Conservation (phyloP, 2,888 invertebrate species). For the Eupithecia abbreviata region DNA sequence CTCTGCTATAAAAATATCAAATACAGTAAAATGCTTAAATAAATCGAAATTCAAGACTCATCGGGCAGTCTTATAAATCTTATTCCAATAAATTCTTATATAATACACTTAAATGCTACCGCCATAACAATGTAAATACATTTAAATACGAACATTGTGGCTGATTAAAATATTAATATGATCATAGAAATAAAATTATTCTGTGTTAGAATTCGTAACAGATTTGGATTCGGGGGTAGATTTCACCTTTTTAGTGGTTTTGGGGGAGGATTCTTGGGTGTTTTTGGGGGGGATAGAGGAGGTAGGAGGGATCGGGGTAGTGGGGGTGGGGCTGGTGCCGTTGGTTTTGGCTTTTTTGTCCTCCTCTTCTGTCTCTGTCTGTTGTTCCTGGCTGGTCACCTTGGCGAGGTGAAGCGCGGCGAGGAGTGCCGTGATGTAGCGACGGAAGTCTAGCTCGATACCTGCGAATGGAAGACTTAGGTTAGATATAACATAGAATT, state of each 20-base stretch:
- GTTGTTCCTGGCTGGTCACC: slow-evolving; percentile 70
- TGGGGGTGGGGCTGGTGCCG: slow-evolving; percentile 52
- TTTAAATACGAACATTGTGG: slow-evolving; percentile 66
- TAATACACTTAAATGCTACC: slow-evolving; percentile 55
- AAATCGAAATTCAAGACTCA: slow-evolving; percentile 60
- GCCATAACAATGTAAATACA: slow-evolving; percentile 70
- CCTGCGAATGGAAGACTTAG: slow-evolving; percentile 52
- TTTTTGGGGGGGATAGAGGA: slow-evolving; percentile 39
- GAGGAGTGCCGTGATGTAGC: slow-evolving; percentile 72
- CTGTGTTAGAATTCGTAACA: slow-evolving; percentile 51
- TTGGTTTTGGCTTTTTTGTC: slow-evolving; percentile 41
- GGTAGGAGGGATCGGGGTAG: slow-evolving; percentile 36
- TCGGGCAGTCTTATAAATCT: slow-evolving; percentile 57
- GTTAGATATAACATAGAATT: neutral
- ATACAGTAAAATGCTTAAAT: slow-evolving; percentile 57
- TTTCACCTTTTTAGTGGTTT: slow-evolving; percentile 65
- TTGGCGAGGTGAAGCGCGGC: slow-evolving; percentile 76
- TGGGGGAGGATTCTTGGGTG: slow-evolving; percentile 55
- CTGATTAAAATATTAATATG: slow-evolving; percentile 31
- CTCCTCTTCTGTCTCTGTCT: slow-evolving; percentile 47
- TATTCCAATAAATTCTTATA: slow-evolving; percentile 48
- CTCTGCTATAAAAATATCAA: slow-evolving; percentile 49
- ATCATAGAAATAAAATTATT: slow-evolving; percentile 35
- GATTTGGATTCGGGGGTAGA: slow-evolving; percentile 74
- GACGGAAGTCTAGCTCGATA: slow-evolving; percentile 73